These are phyloP conservation scores for Sialis lutaria DNA, from an alignment of 2,888 invertebrate species.

Conservation along the genomic window DNA sequence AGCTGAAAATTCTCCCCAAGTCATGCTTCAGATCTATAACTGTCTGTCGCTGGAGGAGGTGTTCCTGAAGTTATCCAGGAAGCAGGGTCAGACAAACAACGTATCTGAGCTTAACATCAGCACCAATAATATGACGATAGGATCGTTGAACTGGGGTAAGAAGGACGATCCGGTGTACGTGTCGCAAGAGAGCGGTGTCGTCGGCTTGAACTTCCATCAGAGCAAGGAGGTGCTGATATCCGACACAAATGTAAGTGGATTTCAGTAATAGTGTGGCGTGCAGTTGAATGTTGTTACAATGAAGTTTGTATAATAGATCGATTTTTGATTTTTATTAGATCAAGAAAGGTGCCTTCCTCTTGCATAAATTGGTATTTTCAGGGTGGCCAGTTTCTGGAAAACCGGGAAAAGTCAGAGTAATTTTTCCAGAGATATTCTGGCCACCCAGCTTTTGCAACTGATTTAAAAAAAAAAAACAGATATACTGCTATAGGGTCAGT, in stretches of 20 bases:
- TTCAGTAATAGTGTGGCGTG: no score
- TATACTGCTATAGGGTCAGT: no score
- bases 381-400: no score
- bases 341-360: not conserved
- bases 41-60: conserved; percentile 80
- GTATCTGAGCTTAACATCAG: conserved; percentile 40
- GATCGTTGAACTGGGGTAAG: conserved; percentile 63
- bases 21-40: conserved; percentile 65
- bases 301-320: not conserved
- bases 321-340: not conserved
- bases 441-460: no score
- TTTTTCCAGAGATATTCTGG: no score
- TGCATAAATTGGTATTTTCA: no score
- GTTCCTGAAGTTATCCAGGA: conserved; percentile 74
- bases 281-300: no score
- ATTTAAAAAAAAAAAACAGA: no score
- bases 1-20: conserved; percentile 80
- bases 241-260: conserved; percentile 43
- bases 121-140: conserved; percentile 61
- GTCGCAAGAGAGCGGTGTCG: conserved; percentile 71
- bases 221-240: conserved; percentile 75
- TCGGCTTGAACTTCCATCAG: conserved; percentile 78
- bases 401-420: no score
- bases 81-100: conserved; percentile 48
- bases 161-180: conserved; percentile 71